Evolutionary conservation across 2,888 invertebrate genomes (phyloP).

Genomic region (Ommatoiulus sabulosus): DNA sequence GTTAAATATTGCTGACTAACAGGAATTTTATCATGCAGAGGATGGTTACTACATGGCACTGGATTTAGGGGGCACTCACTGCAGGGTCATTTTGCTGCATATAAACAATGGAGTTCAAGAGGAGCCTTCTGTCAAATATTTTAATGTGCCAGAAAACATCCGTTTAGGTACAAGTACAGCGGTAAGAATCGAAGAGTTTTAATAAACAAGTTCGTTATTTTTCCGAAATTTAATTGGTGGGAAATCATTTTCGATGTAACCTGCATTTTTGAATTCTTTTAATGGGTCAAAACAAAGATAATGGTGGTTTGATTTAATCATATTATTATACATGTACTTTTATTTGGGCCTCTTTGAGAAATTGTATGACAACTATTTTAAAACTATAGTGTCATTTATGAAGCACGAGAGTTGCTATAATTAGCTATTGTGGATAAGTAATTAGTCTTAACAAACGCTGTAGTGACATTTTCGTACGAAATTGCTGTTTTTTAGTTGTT

Average conservation of each 20-base stretch:
- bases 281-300: too few relatives aligned
- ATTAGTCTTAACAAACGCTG: too few relatives aligned
- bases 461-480: too few relatives aligned
- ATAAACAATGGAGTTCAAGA: slow-evolving; percentile 72
- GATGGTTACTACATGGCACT: slow-evolving; percentile 80
- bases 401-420: too few relatives aligned
- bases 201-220: neutral
- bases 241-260: too few relatives aligned
- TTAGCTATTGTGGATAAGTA: too few relatives aligned
- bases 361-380: too few relatives aligned
- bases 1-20: neutral
- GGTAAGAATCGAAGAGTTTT: slow-evolving; percentile 51
- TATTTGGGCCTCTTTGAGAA: too few relatives aligned
- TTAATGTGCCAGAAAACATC: slow-evolving; percentile 71
- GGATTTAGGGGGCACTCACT: slow-evolving; percentile 86
- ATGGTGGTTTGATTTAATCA: too few relatives aligned
- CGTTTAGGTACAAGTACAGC: slow-evolving; percentile 75
- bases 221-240: neutral
- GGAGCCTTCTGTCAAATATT: slow-evolving; percentile 74
- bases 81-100: slow-evolving; percentile 78
- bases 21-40: slow-evolving; percentile 69
- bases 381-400: too few relatives aligned
- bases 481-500: slow-evolving; percentile 70
- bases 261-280: too few relatives aligned
- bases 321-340: too few relatives aligned